These are phyloP conservation scores for Diadumene lineata DNA, from an alignment of 92 coral and sea anemone genomes.

Conservation along the genomic window DNA sequence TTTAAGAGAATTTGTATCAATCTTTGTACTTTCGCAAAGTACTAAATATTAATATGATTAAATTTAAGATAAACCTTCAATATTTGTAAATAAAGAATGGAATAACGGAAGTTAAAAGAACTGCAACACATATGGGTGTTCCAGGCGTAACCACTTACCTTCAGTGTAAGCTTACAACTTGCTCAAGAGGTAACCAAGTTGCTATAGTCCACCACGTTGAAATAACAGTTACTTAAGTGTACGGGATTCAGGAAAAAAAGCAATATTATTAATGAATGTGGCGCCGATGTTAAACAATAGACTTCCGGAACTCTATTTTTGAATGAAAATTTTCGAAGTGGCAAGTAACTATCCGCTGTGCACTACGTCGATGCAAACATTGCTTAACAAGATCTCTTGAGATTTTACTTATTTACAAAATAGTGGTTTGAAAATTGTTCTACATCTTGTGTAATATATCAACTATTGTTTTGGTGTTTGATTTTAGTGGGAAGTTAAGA, in stretches of 20 bases:
- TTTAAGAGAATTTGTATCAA: no score
- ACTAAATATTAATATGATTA: neutral
- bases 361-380: no score
- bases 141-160: no score
- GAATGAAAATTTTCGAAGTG: neutral
- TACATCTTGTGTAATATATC: no score
- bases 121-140: no score
- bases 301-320: neutral
- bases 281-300: neutral
- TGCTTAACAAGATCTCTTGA: no score
- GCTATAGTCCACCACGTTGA: neutral
- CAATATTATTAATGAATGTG: slow-evolving; percentile 1
- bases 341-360: neutral
- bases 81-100: no score
- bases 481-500: no score
- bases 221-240: neutral
- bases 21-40: neutral
- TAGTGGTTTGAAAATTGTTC: no score
- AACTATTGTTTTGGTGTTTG: no score
- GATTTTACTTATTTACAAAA: no score
- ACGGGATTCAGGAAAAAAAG: neutral
- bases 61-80: neutral
- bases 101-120: no score
- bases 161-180: neutral
- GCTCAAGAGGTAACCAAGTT: neutral